A percentile compares a stretch with the other conserved stretches of the same genome.
Evolutionary conservation across 2,797 vertebrate genomes (phyloP).

Genomic region (Danio tinwini): DNA sequence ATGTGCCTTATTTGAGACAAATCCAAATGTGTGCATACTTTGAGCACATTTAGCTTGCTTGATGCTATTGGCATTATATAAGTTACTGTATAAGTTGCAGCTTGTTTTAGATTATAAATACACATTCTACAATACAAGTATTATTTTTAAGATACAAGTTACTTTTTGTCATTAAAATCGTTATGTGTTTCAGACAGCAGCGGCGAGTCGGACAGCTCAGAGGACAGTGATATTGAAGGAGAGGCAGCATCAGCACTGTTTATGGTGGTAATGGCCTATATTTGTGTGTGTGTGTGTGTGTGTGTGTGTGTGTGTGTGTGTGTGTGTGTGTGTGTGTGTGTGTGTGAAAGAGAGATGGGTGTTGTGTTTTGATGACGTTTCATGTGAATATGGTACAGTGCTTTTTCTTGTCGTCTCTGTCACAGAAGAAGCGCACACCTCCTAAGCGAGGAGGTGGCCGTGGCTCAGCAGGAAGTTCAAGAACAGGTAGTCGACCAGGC

Average conservation of each 20-base stretch:
- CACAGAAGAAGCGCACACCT: constrained; percentile 89
- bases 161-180: background rate
- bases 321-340: background rate
- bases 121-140: background rate
- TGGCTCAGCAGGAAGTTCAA: constrained; percentile 87
- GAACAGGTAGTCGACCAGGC: constrained; percentile 86
- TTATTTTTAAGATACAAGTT: background rate
- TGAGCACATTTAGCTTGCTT: no score
- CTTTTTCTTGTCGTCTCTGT: background rate
- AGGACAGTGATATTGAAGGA: constrained; percentile 92
- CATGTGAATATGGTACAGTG: constrained; percentile 14
- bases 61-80: no score
- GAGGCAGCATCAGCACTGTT: constrained; percentile 90
- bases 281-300: background rate
- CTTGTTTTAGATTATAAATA: no score
- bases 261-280: constrained; percentile 78
- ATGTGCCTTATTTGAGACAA: no score
- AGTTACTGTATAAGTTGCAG: no score
- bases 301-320: background rate
- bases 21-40: no score
- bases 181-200: constrained; percentile 83
- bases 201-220: constrained; percentile 88
- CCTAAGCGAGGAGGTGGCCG: constrained; percentile 86
- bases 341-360: background rate
- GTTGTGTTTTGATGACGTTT: constrained; percentile 12